Evolutionary conservation across 2,888 invertebrate species (phyloP).

Genomic region (Amphipoea oculea): DNA sequence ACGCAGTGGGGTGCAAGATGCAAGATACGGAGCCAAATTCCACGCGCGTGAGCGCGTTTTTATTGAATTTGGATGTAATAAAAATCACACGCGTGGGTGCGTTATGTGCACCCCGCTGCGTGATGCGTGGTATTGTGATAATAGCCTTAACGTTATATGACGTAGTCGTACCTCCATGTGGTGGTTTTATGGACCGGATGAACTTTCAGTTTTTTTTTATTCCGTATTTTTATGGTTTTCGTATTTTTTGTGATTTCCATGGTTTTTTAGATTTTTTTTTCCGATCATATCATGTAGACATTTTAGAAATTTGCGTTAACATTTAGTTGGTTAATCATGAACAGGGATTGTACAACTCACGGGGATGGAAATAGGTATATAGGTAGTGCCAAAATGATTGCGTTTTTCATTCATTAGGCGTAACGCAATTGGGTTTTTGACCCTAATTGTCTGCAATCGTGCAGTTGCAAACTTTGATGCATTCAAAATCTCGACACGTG

Average conservation of each 20-base stretch:
- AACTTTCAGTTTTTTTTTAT: no score
- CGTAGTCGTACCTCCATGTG: not conserved
- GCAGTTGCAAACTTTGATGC: not conserved
- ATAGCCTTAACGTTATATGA: not conserved
- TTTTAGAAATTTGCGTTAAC: not conserved
- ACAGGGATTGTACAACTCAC: not conserved
- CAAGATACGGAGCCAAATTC: no score
- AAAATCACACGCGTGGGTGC: no score
- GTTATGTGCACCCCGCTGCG: no score
- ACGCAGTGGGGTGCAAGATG: no score
- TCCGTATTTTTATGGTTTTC: not conserved
- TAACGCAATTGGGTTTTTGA: not conserved
- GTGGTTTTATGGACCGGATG: no score
- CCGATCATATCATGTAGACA: no score
- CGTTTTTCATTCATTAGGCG: not conserved
- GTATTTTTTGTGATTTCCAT: no score
- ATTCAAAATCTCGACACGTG: constrained; percentile 41
- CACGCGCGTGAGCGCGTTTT: no score
- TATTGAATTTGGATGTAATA: no score
- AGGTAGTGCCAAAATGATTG: not conserved
- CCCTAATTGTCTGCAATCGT: not conserved
- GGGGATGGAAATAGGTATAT: not conserved
- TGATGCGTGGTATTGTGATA: no score
- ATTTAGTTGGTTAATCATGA: not conserved
- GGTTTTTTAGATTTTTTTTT: no score